These are phyloP conservation scores for Thereva unica DNA, from an alignment of 2,888 invertebrate genomes.

Conservation along the genomic window DNA sequence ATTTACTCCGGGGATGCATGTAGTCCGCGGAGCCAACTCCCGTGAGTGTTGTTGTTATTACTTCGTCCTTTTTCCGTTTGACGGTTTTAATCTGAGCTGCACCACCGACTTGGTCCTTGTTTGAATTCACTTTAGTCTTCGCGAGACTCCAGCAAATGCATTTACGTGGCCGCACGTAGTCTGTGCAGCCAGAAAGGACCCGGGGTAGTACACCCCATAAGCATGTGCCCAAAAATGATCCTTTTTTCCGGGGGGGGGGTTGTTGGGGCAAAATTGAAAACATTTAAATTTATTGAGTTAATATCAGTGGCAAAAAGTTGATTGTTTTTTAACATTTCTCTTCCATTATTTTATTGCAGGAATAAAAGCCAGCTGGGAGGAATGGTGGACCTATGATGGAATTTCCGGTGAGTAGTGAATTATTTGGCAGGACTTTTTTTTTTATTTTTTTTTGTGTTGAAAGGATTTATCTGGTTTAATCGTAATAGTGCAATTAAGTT, in stretches of 20 bases:
- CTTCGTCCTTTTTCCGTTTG: slow-evolving; percentile 28
- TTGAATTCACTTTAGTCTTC: too few species aligned
- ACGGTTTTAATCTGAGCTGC: slow-evolving; percentile 26
- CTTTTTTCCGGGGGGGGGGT: not conserved
- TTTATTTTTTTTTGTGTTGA: too few species aligned
- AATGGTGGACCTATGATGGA: slow-evolving; percentile 96
- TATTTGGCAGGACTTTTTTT: slow-evolving; percentile 27
- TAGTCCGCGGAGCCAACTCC: too few species aligned
- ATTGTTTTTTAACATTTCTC: slow-evolving; percentile 37
- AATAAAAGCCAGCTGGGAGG: slow-evolving; percentile 75
- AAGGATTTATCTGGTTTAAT: slow-evolving; percentile 14
- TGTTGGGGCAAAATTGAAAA: slow-evolving; percentile 11
- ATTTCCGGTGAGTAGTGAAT: slow-evolving; percentile 77
- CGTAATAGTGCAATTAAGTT: too few species aligned
- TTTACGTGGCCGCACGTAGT: too few species aligned
- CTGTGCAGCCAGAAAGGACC: too few species aligned
- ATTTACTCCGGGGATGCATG: too few species aligned
- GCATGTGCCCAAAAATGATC: too few species aligned
- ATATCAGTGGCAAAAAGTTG: slow-evolving; percentile 20
- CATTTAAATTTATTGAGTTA: slow-evolving; percentile 27
- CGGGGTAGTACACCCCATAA: too few species aligned
- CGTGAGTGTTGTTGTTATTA: slow-evolving; percentile 16
- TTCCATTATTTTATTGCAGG: slow-evolving; percentile 47
- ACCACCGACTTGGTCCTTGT: too few species aligned
- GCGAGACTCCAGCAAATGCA: too few species aligned